Conservation (phyloP, 2,888 invertebrate species). For the Cybosia mesomella region DNA sequence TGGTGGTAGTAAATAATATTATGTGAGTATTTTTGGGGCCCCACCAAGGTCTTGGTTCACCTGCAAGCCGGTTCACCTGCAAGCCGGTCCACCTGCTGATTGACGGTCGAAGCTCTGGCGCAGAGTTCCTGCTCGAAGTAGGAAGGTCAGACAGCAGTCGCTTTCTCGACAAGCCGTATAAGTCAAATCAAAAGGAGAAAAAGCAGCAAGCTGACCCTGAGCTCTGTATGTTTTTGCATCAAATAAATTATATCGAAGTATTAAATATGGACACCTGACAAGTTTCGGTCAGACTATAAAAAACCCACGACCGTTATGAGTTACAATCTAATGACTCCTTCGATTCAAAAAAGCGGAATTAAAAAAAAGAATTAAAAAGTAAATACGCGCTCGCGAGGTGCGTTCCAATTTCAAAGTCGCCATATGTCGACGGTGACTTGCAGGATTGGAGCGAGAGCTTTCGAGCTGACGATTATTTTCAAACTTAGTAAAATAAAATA, state of each 20-base stretch:
- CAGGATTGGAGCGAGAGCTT: conserved; percentile 55
- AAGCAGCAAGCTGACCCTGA: too few species aligned
- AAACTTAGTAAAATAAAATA: conserved; percentile 53
- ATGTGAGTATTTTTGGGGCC: too few species aligned
- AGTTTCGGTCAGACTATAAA: conserved; percentile 61
- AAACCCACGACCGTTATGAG: conserved; percentile 78
- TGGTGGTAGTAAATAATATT: too few species aligned
- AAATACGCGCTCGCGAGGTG: conserved; percentile 69
- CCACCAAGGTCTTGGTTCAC: too few species aligned
- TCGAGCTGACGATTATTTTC: conserved; percentile 54
- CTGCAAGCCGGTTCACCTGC: too few species aligned
- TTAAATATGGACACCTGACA: conserved; percentile 71
- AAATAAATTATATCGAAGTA: conserved; percentile 65
- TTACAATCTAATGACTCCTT: conserved; percentile 81
- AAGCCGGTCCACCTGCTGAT: too few species aligned
- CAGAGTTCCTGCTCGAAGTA: too few species aligned
- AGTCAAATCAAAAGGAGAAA: too few species aligned
- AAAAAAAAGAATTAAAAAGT: conserved; percentile 69
- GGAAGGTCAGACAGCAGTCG: too few species aligned
- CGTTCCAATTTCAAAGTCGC: conserved; percentile 77
- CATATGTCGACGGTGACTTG: conserved; percentile 84
- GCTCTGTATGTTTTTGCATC: conserved; percentile 61
- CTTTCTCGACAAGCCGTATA: too few species aligned
- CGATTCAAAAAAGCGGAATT: conserved; percentile 62
- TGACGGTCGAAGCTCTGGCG: too few species aligned